Conservation (phyloP, 1,140 invertebrate genomes). For the Pseudomyrmex sp. region DNA sequence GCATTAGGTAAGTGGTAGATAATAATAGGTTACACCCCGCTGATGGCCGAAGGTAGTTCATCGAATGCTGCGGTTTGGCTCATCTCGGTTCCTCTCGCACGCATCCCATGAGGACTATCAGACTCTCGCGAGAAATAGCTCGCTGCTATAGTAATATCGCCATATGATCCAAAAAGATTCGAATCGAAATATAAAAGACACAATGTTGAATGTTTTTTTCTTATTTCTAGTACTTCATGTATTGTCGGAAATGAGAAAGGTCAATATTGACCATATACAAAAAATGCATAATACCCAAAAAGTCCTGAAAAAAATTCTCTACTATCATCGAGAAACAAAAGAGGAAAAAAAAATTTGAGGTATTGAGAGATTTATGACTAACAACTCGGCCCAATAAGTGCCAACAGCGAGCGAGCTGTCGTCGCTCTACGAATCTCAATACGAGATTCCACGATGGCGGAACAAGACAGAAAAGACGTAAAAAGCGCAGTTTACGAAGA, state of each 20-base stretch:
- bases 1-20: slow-evolving; percentile 85
- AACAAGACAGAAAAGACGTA: slow-evolving; percentile 39
- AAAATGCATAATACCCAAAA: too few relatives aligned
- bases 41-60: slow-evolving; percentile 81
- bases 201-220: not conserved
- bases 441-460: slow-evolving; percentile 16
- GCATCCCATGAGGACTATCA: slow-evolving; percentile 63
- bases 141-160: slow-evolving; percentile 21
- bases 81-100: slow-evolving; percentile 61
- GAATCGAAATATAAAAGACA: slow-evolving; percentile 61
- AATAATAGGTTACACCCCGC: slow-evolving; percentile 85
- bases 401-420: slow-evolving; percentile 40
- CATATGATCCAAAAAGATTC: slow-evolving; percentile 42
- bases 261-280: too few relatives aligned
- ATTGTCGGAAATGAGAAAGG: too few relatives aligned
- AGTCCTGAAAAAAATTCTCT: too few relatives aligned
- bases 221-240: too few relatives aligned
- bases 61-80: slow-evolving; percentile 78
- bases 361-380: slow-evolving; percentile 21
- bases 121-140: slow-evolving; percentile 63
- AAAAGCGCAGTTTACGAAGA: slow-evolving; percentile 36
- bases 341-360: too few relatives aligned
- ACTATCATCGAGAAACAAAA: too few relatives aligned
- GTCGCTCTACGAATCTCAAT: slow-evolving; percentile 8
- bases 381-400: not conserved